Evolutionary conservation across 2,888 invertebrate species (phyloP), one percentile per base, ranked within the genome.

Genomic region (Norana najaformis): DNA sequence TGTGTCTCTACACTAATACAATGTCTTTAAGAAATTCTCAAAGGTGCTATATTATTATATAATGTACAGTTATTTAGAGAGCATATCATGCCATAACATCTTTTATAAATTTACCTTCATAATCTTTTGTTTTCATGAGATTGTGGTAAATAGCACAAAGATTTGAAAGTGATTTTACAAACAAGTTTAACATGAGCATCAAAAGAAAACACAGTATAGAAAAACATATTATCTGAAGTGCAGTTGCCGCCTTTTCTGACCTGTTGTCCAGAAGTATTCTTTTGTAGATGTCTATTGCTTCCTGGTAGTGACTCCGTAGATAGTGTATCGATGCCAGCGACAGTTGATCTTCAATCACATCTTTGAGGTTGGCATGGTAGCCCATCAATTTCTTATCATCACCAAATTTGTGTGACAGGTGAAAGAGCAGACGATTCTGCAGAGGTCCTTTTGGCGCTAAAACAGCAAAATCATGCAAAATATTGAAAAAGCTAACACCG

Each of bases 261-360:
- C 98, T 97, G 95, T 98, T 97, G 93, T 98, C 98, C 37, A 98
- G 95, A 30, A 99, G 96, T 90, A 99, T 96, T 91, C 98, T 96
- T 95, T 99, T 99, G 94, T 99, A 99, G 92, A 99, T 98, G 94
- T 99, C 99, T 91, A 99, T 98, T 88, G 99, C 99, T 95, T 99
- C 99, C 94, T 99, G 98, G 94, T 99, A 99, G 95, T 99, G 99
- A 14, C 97, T 97, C 90, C 99, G 96, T 90, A 99, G 96, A 94
- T 98, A 99, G 94, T 99, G 99, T 92, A 99, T 97, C 0, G 99
- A 98, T 0, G 99, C 99, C 90, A 99, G 95, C 93, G 98, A 98
- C 83, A 99, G 96, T 95, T 99, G 98, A 95, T 99, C 99, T 95
- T 99, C 98, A 0, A 98, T 96, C 16, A 97, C 96, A 93, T 98